Base-by-base conservation (phyloP, 2,888 invertebrate genomes). In the Cryptus armator region DNA sequence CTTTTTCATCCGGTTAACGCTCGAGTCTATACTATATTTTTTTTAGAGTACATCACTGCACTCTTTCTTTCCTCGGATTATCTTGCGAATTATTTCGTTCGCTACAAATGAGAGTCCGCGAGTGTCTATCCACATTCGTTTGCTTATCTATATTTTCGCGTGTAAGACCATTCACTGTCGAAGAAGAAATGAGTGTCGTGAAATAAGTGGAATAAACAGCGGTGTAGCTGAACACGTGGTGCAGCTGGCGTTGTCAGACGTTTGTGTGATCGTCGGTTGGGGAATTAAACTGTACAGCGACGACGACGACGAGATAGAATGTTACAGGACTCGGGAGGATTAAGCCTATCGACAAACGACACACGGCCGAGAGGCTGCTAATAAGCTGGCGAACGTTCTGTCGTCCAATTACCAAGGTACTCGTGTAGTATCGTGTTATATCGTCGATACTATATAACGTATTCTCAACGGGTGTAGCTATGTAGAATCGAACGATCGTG, bases 301-400 rank as follows among this genome's bases (percentile, higher is more conserved):
- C 43, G 64, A 3, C n/a, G 10, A 10, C 37, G 66, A 9, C 3
- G 16, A 12, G 0, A 56, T 10, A 24, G 9, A 19, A 19, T 19
- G 71, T 19, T 59, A 29, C 46, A 74, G 51, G 48, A 74, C 48
- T 74, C 62, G 32, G 71, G 56, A 56, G 77, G 71, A 72, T 37
- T 82, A 72, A 82, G 44, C 77, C 71, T 4, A 72, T 77, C 46
- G 70, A 32, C 81, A 81, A 76, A 76, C 64, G 76, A 71, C 46
- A 70, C 37, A 56, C 56, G 56, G 53, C 24, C 76, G 29, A 71
- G 44, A 66, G 71, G 44, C 81, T 64, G 53, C 48, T 78, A 67
- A 37, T 74, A 74, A 79, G 78, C 74, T 48, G 56, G 79, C 79
- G 51, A 44, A 53, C 44, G 59, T 79, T 46, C 51, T 19, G 51